These are phyloP conservation scores for Bolinopsis microptera DNA, from an alignment of 37 sponge, comb jelly and placozoan genomes.

Conservation along the genomic window DNA sequence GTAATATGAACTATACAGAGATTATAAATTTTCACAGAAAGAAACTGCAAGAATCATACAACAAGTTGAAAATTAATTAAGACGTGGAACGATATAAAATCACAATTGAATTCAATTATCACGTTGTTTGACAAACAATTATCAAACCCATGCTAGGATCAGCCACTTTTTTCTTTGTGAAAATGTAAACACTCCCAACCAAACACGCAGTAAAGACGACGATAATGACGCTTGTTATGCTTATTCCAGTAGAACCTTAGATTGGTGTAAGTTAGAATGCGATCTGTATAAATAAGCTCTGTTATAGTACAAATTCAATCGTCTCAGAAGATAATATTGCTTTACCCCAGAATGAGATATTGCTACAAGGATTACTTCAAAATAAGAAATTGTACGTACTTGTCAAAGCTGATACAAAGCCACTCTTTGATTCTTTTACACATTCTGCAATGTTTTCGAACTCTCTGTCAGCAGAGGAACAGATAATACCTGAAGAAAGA, in stretches of 20 bases:
- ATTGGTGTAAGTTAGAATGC: background rate
- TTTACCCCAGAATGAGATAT: too few relatives aligned
- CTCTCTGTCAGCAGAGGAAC: background rate
- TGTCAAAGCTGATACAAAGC: background rate
- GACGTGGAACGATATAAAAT: too few relatives aligned
- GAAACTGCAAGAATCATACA: too few relatives aligned
- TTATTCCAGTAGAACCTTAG: slow-evolving; percentile 23
- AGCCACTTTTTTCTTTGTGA: slow-evolving; percentile 1
- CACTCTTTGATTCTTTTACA: background rate
- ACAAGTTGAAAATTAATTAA: too few relatives aligned
- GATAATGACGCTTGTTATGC: background rate
- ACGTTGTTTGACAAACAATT: too few relatives aligned
- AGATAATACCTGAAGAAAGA: background rate
- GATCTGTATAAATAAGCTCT: background rate
- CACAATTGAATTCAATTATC: too few relatives aligned
- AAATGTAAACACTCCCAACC: background rate
- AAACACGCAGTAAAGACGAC: background rate
- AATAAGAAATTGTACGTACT: background rate
- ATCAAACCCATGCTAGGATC: too few relatives aligned
- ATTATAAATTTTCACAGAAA: too few relatives aligned
- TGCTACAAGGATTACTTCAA: too few relatives aligned
- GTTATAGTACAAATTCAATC: background rate
- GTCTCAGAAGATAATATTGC: too few relatives aligned
- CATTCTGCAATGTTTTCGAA: background rate
- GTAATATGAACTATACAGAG: too few relatives aligned